Conservation (phyloP, 1,140 invertebrate genomes). For the Venturia canescens region DNA sequence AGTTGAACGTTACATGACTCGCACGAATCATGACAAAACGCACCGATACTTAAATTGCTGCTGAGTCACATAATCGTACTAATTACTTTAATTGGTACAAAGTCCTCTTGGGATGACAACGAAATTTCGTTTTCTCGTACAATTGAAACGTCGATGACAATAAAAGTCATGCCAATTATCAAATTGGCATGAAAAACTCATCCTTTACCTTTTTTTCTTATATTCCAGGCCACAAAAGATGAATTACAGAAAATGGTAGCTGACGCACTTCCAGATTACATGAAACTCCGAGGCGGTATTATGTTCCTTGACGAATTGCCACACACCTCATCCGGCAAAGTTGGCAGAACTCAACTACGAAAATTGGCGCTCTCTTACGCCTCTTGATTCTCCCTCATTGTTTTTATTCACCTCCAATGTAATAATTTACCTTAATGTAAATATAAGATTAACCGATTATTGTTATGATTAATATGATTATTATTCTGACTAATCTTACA, state of each 20-base stretch:
- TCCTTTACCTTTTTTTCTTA: neutral
- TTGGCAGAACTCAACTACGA: constrained; percentile 75
- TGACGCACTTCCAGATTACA: constrained; percentile 66
- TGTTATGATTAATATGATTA: too few relatives aligned
- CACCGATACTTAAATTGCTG: neutral
- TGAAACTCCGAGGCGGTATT: constrained; percentile 78
- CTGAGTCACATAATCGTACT: neutral
- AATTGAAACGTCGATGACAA: too few relatives aligned
- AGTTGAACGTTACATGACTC: neutral
- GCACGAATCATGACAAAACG: neutral
- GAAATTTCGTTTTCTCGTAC: neutral
- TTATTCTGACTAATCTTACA: too few relatives aligned
- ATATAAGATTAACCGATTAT: too few relatives aligned
- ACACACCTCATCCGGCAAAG: constrained; percentile 80
- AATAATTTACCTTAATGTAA: too few relatives aligned
- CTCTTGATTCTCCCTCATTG: neutral
- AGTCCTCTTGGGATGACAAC: neutral
- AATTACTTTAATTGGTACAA: constrained; percentile 4
- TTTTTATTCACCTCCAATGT: too few relatives aligned
- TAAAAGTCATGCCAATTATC: too few relatives aligned
- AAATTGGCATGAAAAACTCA: neutral
- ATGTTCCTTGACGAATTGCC: constrained; percentile 79
- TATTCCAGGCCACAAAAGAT: constrained; percentile 54
- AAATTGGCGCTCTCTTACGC: constrained; percentile 53
- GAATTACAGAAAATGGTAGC: constrained; percentile 56